Evolutionary conservation across 2,888 invertebrate species (phyloP).

Genomic region (Gnatocerus cornutus): DNA sequence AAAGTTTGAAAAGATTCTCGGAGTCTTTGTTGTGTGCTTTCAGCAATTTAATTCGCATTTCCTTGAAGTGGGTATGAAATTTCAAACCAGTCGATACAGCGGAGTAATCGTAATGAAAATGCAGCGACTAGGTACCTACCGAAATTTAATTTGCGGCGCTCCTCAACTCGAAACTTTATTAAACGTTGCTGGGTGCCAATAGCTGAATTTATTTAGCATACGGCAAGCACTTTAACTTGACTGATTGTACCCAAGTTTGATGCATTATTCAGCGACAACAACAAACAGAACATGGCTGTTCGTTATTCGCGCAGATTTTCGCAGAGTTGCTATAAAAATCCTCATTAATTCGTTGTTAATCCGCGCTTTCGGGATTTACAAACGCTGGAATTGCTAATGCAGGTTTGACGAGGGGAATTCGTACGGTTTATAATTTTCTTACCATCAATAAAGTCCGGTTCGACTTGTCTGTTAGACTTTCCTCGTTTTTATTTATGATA

Average conservation of each 20-base stretch:
- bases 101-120: slow-evolving; percentile 20
- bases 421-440: too few species aligned
- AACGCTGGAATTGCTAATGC: background rate
- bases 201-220: slow-evolving; percentile 29
- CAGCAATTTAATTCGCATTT: background rate
- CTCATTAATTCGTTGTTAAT: slow-evolving; percentile 28
- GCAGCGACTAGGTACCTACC: slow-evolving; percentile 16
- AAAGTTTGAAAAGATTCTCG: background rate
- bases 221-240: slow-evolving; percentile 25
- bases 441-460: too few species aligned
- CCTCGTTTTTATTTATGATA: too few species aligned
- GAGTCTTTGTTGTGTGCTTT: background rate
- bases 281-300: slow-evolving; percentile 27
- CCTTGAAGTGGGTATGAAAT: slow-evolving; percentile 15
- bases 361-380: slow-evolving; percentile 6
- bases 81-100: slow-evolving; percentile 12
- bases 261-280: slow-evolving; percentile 30
- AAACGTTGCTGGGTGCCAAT: slow-evolving; percentile 32
- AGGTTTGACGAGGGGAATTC: background rate
- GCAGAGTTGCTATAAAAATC: slow-evolving; percentile 26
- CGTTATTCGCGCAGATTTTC: slow-evolving; percentile 16
- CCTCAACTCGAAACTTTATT: slow-evolving; percentile 29
- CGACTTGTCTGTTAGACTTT: too few species aligned
- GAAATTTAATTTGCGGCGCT: slow-evolving; percentile 28
- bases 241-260: slow-evolving; percentile 31